Evolutionary conservation across 2,797 vertebrate species (phyloP), one percentile per base, ranked within the genome.

Genomic region (Neostethus bicornis): DNA sequence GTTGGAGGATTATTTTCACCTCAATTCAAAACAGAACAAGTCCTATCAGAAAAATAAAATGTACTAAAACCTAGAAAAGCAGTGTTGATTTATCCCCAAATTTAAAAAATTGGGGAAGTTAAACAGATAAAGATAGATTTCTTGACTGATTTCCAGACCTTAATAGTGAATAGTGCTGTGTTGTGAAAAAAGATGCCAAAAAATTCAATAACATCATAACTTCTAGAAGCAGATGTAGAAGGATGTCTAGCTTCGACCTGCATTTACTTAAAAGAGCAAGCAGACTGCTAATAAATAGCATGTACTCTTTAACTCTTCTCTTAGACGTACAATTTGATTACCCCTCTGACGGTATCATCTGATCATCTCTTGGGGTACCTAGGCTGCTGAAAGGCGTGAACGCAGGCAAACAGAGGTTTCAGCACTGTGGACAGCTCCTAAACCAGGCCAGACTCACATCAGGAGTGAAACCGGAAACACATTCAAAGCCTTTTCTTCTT

Each of bases 381-480:
- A 85, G 79, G 74, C 67, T 51, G 76, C 70, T 83, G 80, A 85
- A 74, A 79, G 78, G 68, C 37, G 21, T 1, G 42, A 47, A 48
- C 60, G 77, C 60, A 64, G 13, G 61, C 58, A 6, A 62, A 61
- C 49, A 49, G 66, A 45, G 48, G 34, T 34, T 82, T 88, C 88
- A 91, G 87, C 59, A 89, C 86, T 81, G 49, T 26, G 85, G 87
- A 87, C 80, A 87, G 86, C 61, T 81, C 82, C 67, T 51, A 21
- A 34, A 45, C 49, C 57, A 45, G 51, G 41, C 34, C 54, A 41
- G 49, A 7, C 56, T 37, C 57, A 70, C 70, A 53, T 9, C 49
- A 43, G 66, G n/a, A n/a, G n/a, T n/a, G n/a, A n/a, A n/a, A n/a
- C n/a, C n/a, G n/a, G n/a, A n/a, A n/a, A n/a, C n/a, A n/a, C n/a